Percentiles rank a stretch among this genome's conserved stretches.
Conservation (phyloP, 2,888 invertebrate species). For the Eulithis prunata region DNA sequence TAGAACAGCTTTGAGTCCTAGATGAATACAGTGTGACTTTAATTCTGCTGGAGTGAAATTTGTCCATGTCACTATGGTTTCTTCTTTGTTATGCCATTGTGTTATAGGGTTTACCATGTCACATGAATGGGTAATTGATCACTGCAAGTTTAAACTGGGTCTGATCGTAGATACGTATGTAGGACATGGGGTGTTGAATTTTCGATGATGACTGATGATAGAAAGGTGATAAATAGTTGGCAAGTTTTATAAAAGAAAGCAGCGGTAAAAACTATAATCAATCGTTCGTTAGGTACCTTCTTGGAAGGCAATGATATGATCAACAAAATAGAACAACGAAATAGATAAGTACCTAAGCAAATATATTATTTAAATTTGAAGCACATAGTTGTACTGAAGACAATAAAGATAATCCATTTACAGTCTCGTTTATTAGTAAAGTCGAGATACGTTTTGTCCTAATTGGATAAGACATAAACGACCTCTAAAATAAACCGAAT, state of each 20-base stretch:
- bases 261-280: neutral
- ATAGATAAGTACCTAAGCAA: no score
- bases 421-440: neutral
- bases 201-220: slow-evolving; percentile 24
- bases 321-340: no score
- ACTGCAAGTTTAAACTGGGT: slow-evolving; percentile 42
- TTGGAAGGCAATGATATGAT: slow-evolving; percentile 16
- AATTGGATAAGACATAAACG: slow-evolving; percentile 19
- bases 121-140: slow-evolving; percentile 59
- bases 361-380: no score
- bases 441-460: slow-evolving; percentile 1
- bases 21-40: neutral
- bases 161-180: slow-evolving; percentile 46
- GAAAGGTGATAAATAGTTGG: slow-evolving; percentile 21
- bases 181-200: slow-evolving; percentile 36
- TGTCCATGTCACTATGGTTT: slow-evolving; percentile 1
- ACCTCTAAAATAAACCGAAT: slow-evolving; percentile 7
- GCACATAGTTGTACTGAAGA: no score
- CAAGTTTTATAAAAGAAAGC: slow-evolving; percentile 19
- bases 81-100: slow-evolving; percentile 38
- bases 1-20: neutral
- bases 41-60: slow-evolving; percentile 4
- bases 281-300: neutral
- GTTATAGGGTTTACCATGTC: slow-evolving; percentile 45
- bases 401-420: neutral